Conservation (phyloP, 2,113 vertebrate genomes). For the Physeter macrocephalus region DNA sequence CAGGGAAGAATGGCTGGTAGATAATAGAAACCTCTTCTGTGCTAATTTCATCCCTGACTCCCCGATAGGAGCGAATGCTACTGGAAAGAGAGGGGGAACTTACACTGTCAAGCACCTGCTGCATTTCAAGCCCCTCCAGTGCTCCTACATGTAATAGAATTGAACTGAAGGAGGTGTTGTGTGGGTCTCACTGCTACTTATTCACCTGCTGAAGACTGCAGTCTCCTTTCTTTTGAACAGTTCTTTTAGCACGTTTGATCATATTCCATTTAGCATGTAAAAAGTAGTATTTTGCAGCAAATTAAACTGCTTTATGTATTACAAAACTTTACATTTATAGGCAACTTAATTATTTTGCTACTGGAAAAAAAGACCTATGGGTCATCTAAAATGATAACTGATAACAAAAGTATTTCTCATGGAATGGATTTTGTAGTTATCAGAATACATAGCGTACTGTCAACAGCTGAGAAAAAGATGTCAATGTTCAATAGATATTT, state of each 20-base stretch:
- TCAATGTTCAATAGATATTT: background rate
- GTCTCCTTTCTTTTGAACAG: background rate
- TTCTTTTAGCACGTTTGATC: background rate
- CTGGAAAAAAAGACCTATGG: background rate
- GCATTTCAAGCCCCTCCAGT: background rate
- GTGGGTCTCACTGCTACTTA: background rate
- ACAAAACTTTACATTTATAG: background rate
- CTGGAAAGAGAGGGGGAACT: background rate
- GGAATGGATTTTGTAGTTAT: background rate
- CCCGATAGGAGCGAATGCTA: background rate
- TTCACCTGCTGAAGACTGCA: background rate
- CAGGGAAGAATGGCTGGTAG: background rate
- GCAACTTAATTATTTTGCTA: background rate
- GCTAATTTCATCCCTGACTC: background rate
- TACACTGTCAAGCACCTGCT: background rate
- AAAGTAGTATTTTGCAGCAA: background rate
- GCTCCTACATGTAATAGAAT: rapidly evolving
- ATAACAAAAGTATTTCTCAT: background rate
- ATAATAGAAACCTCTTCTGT: background rate
- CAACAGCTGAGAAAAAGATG: background rate
- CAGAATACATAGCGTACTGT: background rate
- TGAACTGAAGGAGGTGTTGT: background rate
- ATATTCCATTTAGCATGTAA: background rate
- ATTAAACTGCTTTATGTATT: background rate
- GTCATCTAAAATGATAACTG: background rate